These are phyloP conservation scores for Coluber constrictor DNA, from an alignment of 2,797 vertebrate species.

Conservation along the genomic window DNA sequence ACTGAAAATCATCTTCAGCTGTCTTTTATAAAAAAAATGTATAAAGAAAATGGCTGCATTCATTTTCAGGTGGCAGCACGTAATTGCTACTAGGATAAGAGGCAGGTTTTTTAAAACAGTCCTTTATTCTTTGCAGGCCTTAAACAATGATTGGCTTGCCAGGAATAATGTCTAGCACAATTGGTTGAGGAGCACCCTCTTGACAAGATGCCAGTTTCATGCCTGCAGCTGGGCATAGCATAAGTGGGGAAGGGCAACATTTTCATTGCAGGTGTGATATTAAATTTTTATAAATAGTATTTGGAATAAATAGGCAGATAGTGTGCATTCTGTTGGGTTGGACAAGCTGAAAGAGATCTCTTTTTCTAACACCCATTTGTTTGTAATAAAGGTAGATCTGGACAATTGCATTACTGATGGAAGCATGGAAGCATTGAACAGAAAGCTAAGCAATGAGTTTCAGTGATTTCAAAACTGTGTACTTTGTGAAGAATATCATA, in stretches of 20 bases:
- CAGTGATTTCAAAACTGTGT: not conserved
- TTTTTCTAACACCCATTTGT: not conserved
- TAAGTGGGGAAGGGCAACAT: not conserved
- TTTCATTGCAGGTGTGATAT: not conserved
- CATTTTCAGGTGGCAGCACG: not conserved
- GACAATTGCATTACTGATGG: conserved; percentile 8
- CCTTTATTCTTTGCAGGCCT: conserved; percentile 14
- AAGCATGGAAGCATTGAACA: not conserved
- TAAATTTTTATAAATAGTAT: not conserved
- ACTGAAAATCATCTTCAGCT: conserved; percentile 64
- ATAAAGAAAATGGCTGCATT: conserved; percentile 37
- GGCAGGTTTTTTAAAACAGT: conserved; percentile 6
- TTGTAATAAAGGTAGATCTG: not conserved
- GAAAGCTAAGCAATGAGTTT: not conserved
- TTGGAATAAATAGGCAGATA: not conserved
- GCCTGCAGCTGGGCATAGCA: not conserved
- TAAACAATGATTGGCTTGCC: not conserved
- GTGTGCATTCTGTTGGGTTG: not conserved
- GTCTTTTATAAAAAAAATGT: conserved; percentile 61
- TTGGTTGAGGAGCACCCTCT: not conserved
- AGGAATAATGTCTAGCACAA: not conserved
- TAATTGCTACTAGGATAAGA: not conserved
- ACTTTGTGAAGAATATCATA: not conserved
- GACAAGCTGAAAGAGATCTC: not conserved
- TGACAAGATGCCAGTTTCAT: not conserved